Conservation (phyloP, 2,797 vertebrate species). For the Gymnothorax reevesii region DNA sequence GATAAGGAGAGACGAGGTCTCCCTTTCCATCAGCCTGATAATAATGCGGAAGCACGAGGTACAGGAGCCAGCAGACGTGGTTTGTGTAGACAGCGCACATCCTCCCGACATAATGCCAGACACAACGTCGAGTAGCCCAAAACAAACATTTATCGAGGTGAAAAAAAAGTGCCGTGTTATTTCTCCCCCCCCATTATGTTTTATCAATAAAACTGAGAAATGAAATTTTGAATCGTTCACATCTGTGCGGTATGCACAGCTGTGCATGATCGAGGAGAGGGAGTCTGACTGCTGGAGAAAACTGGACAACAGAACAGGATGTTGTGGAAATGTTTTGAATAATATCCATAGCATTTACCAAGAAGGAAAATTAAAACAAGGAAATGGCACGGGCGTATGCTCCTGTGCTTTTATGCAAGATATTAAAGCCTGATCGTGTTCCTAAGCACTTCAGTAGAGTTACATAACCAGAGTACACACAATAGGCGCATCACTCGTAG, state of each 20-base stretch:
- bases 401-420: neutral
- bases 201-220: slow-evolving; percentile 74
- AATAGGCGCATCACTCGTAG: too few relatives aligned
- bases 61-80: slow-evolving; percentile 47
- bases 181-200: slow-evolving; percentile 79
- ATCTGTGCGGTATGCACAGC: slow-evolving; percentile 53
- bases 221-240: slow-evolving; percentile 67
- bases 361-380: neutral
- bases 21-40: slow-evolving; percentile 17
- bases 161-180: slow-evolving; percentile 64
- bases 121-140: slow-evolving; percentile 64
- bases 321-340: neutral
- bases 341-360: neutral
- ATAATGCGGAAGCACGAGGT: slow-evolving; percentile 22
- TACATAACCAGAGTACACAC: neutral
- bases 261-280: neutral
- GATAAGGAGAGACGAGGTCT: slow-evolving; percentile 24
- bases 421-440: neutral
- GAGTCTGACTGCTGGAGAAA: neutral
- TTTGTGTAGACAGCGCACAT: slow-evolving; percentile 51
- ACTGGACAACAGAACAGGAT: neutral
- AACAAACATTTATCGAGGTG: slow-evolving; percentile 74
- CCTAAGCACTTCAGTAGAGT: neutral
- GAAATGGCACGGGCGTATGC: neutral
- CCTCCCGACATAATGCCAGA: slow-evolving; percentile 68